A percentile compares a stretch with the other conserved stretches of the same genome.
phyloP scores from a whole-genome alignment of 2,888 invertebrate species.

The Tridacna gigas region DNA sequence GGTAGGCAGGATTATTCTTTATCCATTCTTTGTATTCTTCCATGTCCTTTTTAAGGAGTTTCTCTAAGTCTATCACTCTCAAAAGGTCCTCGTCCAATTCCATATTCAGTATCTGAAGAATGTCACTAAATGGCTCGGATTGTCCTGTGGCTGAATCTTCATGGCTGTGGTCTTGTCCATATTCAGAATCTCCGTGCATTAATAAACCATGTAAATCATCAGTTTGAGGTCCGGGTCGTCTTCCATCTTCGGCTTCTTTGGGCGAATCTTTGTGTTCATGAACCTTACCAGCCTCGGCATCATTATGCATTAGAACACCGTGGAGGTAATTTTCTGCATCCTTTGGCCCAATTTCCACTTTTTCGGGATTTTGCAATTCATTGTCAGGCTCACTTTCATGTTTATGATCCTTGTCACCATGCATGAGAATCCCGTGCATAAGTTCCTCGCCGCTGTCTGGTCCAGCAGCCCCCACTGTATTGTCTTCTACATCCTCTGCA shows the following conservation, averaged over 20 bases:
- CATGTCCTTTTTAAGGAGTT: conserved; percentile 58
- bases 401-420: conserved; percentile 54
- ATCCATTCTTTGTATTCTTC: conserved; percentile 67
- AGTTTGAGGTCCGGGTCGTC: conserved; percentile 42
- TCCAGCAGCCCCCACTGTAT: conserved; percentile 17
- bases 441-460: conserved; percentile 55
- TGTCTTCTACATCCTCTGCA: background rate
- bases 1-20: conserved; percentile 45
- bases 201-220: conserved; percentile 59
- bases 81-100: conserved; percentile 58
- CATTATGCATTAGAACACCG: conserved; percentile 68
- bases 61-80: conserved; percentile 57
- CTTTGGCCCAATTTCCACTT: conserved; percentile 34
- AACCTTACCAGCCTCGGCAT: conserved; percentile 29
- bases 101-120: conserved; percentile 47
- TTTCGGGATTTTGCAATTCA: background rate
- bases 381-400: background rate
- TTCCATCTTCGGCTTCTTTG: background rate
- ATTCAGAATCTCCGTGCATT: conserved; percentile 62
- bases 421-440: conserved; percentile 68
- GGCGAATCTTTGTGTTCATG: conserved; percentile 33
- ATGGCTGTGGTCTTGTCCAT: conserved; percentile 24
- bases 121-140: conserved; percentile 46
- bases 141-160: background rate
- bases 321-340: conserved; percentile 44